Percentiles rank a stretch among this genome's conserved stretches.
phyloP scores from a whole-genome alignment of 2,113 vertebrate genomes.

The Triplophysa siluroides region DNA sequence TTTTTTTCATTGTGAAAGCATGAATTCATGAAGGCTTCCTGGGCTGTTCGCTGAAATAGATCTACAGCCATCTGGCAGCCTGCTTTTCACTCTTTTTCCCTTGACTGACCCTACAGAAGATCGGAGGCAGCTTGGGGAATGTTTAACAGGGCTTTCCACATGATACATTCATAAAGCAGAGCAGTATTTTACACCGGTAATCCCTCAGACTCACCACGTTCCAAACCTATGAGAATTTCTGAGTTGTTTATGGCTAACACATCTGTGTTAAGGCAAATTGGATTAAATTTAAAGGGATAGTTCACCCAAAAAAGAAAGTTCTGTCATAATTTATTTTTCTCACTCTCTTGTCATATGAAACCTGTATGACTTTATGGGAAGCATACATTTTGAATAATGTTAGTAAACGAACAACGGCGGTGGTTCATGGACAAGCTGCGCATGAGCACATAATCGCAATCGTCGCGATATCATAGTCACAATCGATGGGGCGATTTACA shows the following conservation, averaged over 20 bases:
- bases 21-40: slow-evolving; percentile 55
- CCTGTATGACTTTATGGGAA: neutral
- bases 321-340: too few species aligned
- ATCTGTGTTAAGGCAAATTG: neutral
- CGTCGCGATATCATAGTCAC: too few species aligned
- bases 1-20: slow-evolving; percentile 55
- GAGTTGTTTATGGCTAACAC: neutral
- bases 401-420: too few species aligned
- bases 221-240: neutral
- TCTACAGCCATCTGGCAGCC: slow-evolving; percentile 57
- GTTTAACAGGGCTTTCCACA: slow-evolving; percentile 13
- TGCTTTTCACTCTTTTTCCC: slow-evolving; percentile 34
- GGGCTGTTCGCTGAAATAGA: slow-evolving; percentile 46
- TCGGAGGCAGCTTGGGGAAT: slow-evolving; percentile 13
- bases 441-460: too few species aligned
- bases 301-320: too few species aligned
- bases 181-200: slow-evolving; percentile 3
- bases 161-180: neutral
- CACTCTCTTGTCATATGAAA: too few species aligned
- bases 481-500: too few species aligned
- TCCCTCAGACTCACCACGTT: neutral
- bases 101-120: slow-evolving; percentile 26
- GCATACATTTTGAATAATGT: too few species aligned
- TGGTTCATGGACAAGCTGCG: too few species aligned
- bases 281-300: neutral